These are phyloP conservation scores for Scelioninae gen. 2 DNA, from an alignment of 2,888 invertebrate species.

Conservation along the genomic window DNA sequence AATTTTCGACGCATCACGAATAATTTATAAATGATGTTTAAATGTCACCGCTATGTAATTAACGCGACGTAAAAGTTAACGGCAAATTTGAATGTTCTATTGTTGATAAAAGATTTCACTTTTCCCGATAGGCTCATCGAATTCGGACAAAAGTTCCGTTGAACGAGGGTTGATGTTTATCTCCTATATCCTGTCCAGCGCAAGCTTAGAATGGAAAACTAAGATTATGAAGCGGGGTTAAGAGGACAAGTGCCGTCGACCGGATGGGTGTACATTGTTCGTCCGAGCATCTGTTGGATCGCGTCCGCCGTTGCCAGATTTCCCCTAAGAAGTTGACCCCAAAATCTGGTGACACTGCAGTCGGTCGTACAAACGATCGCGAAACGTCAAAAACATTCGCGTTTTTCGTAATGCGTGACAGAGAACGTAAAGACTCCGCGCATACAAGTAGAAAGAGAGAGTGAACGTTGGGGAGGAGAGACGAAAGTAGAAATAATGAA, in stretches of 20 bases:
- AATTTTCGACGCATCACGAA: too few species aligned
- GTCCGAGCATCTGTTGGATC: slow-evolving; percentile 37
- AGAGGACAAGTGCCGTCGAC: slow-evolving; percentile 45
- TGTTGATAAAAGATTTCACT: slow-evolving; percentile 32
- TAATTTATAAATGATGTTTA: too few species aligned
- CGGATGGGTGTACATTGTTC: slow-evolving; percentile 43
- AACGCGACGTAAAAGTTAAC: too few species aligned
- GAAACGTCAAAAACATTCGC: slow-evolving; percentile 12
- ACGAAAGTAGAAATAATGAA: slow-evolving; percentile 53
- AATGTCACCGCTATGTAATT: too few species aligned
- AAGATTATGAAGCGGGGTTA: slow-evolving; percentile 41
- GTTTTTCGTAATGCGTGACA: slow-evolving; percentile 20
- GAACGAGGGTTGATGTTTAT: slow-evolving; percentile 67
- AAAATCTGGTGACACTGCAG: slow-evolving; percentile 22
- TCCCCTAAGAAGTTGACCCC: slow-evolving; percentile 4
- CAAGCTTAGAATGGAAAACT: slow-evolving; percentile 44
- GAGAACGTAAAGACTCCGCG: too few species aligned
- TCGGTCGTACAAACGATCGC: neutral
- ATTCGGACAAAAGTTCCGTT: slow-evolving; percentile 32
- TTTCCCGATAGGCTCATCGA: slow-evolving; percentile 31
- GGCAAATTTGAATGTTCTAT: slow-evolving; percentile 33
- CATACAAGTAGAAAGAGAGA: slow-evolving; percentile 13
- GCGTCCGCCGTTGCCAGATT: slow-evolving; percentile 45
- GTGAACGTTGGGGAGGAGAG: slow-evolving; percentile 21
- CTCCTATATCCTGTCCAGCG: slow-evolving; percentile 67